Evolutionary conservation across 1,140 invertebrate genomes (phyloP), one percentile per base, ranked within the genome.

Genomic region (Drosophila dunni): DNA sequence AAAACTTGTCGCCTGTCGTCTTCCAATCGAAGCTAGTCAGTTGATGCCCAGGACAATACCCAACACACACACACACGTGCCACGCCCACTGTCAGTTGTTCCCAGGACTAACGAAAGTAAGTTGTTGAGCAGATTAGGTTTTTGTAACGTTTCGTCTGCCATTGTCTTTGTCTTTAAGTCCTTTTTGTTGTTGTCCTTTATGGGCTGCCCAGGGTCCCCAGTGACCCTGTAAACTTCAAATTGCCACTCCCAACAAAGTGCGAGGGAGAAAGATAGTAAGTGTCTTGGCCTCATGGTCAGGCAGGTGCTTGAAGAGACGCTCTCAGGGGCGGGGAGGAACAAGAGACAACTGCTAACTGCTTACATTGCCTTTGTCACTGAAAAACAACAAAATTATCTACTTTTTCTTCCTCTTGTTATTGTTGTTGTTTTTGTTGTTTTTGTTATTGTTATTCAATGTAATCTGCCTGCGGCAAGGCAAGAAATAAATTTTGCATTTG

Each of bases 181-280:
- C 80, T 80, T 84, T 86, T 17, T 38, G 15, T 57, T 48, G 33
- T 67, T 67, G 29, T 58, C 79, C 58, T 81, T 81, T 85, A 81
- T 85, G 66, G 70, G 42, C 79, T 56, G 62, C 64, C 50, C 71
- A 24, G 64, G 62, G 36, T 86, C 83, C 83, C 83, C 79, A 56
- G 79, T 83, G 83, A 88, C 79, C 83, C 83, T 88, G 83, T 88
- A 88, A 88, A 88, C 83, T 88, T 88, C 83, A 88, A 88, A 88
- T 88, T 88, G 83, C 83, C 82, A 83, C 83, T 79, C 74, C 72
- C 79, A 66, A 88, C 83, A 83, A 63, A 36, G 9, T 9, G 17
- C 4, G 10, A 51, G 50, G 48, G 24, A 29, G 24, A 29, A 4
- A 29, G 24, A 29, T 5, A 29, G 24, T 29, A 6, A 29, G 24